These are phyloP conservation scores for Nasalis larvatus DNA, from an alignment of 2,113 vertebrate species.

Conservation along the genomic window DNA sequence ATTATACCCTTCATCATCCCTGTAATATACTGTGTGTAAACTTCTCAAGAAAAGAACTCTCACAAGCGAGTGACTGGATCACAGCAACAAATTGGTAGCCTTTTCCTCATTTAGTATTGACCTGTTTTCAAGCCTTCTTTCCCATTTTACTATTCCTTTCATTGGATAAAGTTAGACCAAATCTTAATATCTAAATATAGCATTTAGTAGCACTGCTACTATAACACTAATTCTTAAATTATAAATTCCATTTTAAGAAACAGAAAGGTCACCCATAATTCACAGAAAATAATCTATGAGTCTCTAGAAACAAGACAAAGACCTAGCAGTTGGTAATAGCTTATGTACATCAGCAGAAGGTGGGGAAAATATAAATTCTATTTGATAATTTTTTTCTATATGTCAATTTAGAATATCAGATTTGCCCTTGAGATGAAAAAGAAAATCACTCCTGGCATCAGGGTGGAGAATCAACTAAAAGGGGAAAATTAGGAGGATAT, in stretches of 20 bases:
- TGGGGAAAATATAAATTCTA: slow-evolving; percentile 15
- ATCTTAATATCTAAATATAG: slow-evolving; percentile 5
- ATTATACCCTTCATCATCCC: not conserved
- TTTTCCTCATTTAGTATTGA: not conserved
- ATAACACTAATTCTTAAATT: not conserved
- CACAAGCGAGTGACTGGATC: not conserved
- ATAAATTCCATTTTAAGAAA: slow-evolving; percentile 24
- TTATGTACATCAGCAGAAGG: not conserved
- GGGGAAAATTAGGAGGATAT: not conserved
- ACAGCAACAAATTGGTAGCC: not conserved
- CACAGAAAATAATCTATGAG: not conserved
- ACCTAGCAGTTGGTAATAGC: not conserved
- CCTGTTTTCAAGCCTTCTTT: not conserved
- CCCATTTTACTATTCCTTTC: slow-evolving; percentile 26
- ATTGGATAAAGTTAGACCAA: not conserved
- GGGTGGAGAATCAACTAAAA: not conserved
- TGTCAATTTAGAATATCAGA: not conserved
- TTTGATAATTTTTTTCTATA: slow-evolving; percentile 40
- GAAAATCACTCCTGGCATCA: not conserved
- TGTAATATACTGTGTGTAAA: not conserved
- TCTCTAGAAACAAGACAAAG: slow-evolving; percentile 40
- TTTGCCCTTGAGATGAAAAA: not conserved
- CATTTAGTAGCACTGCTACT: not conserved
- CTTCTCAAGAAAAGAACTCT: not conserved
- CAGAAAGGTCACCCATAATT: not conserved